phyloP scores from a whole-genome alignment of 2,113 vertebrate genomes.

The Mobula hypostoma region DNA sequence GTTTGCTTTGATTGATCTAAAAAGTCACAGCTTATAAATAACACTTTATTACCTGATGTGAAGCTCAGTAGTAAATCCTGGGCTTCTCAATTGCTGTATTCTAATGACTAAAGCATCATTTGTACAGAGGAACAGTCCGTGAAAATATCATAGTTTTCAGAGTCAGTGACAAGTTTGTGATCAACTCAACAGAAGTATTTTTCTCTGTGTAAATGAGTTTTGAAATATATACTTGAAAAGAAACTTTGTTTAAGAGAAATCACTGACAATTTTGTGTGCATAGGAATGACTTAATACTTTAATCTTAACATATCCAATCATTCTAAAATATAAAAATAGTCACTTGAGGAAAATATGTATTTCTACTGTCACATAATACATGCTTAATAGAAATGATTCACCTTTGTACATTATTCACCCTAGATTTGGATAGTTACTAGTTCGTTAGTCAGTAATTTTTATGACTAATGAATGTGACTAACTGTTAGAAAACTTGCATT shows the following conservation, averaged over 20 bases:
- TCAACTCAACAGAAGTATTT: slow-evolving; percentile 8
- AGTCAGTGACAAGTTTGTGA: slow-evolving; percentile 25
- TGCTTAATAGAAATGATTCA: background rate
- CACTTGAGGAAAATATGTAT: background rate
- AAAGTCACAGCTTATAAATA: slow-evolving; percentile 17
- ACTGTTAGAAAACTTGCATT: no score
- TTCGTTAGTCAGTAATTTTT: background rate
- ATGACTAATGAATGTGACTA: no score
- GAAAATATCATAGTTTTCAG: slow-evolving; percentile 5
- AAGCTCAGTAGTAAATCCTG: background rate
- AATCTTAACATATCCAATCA: slow-evolving; percentile 3
- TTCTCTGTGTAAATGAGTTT: slow-evolving; percentile 1
- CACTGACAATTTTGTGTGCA: background rate
- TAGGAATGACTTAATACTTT: background rate
- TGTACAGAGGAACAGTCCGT: slow-evolving; percentile 16
- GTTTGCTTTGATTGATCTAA: slow-evolving; percentile 24
- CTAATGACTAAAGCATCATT: slow-evolving; percentile 27
- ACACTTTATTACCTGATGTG: slow-evolving; percentile 12
- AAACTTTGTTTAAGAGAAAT: background rate
- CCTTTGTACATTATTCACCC: background rate
- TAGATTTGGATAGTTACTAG: background rate
- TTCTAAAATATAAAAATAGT: background rate
- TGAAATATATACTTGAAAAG: slow-evolving; percentile 22
- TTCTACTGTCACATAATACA: background rate
- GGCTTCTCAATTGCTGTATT: background rate